Evolutionary conservation across 2,797 vertebrate genomes (phyloP), one percentile per base, ranked within the genome.

Genomic region (Pseudotriccus pelzelni): DNA sequence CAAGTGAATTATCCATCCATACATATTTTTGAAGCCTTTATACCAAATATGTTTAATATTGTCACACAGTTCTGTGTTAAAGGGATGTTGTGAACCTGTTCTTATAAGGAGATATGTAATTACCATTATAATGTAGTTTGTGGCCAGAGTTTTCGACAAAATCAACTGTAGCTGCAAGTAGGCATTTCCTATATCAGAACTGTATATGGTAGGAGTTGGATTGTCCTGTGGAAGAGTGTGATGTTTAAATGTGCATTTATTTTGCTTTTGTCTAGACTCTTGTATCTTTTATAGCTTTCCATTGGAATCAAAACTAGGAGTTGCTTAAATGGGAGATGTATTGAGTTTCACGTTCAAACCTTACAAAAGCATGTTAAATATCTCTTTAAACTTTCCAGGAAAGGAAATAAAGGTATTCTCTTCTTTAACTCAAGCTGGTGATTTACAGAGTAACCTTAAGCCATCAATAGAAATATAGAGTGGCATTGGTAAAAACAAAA

Each of bases 291-390:
- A 78, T 62, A 84, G 70, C 55, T 94, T 90, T 94, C 39, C 47
- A 59, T 49, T 91, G 84, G 60, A 92, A 82, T 87, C 30, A 79
- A 46, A 94, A 39, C 70, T 89, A 55, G 23, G 25, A 81, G 20
- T 44, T 78, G n/a, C 50, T 93, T 89, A 90, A 72, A 79, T 76
- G 50, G 75, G 50, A 72, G 43, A 69, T 79, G 36, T 62, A 76
- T 89, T 84, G 70, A 84, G 63, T 92, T 94, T 95, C 77, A 92
- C 68, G 90, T 66, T 66, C 52, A 87, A 84, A 91, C 44, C 67
- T 89, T 95, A 44, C 59, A 92, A 50, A 39, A 84, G 47, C 67
- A 70, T 39, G 47, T 94, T 92, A 92, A 96, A 63, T 87, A 55
- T 76, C 30, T 62, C 72, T 73, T 84, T 77, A 92, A 93, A 89